These are phyloP conservation scores for Stomorhina lunata DNA, from an alignment of 2,888 invertebrate species.

Conservation along the genomic window DNA sequence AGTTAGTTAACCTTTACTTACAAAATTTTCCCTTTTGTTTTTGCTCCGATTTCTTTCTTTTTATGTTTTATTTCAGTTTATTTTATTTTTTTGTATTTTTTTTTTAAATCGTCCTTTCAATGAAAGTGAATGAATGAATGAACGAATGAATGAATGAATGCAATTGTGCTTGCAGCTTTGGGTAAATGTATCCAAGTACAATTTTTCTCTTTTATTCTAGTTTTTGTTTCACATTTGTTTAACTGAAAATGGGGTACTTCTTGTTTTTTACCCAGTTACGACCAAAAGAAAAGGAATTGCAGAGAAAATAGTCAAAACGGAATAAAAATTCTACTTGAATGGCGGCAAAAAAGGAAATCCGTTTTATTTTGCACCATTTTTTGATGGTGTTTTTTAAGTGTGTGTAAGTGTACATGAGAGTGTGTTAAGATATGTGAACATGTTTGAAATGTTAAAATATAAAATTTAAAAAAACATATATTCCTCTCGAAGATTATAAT, in stretches of 20 bases:
- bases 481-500: slow-evolving; percentile 34
- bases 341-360: slow-evolving; percentile 66
- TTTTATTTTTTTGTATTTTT: too few species aligned
- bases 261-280: slow-evolving; percentile 47
- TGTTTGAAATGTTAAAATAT: not conserved
- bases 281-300: not conserved
- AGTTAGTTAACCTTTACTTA: slow-evolving; percentile 53
- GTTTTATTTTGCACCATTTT: slow-evolving; percentile 59
- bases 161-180: slow-evolving; percentile 58
- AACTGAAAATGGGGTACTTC: slow-evolving; percentile 9
- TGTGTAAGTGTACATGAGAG: not conserved
- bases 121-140: too few species aligned
- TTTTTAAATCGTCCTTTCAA: too few species aligned
- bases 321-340: slow-evolving; percentile 58
- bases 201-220: slow-evolving; percentile 13
- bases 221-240: slow-evolving; percentile 1
- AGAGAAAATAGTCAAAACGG: not conserved
- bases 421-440: not conserved
- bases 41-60: slow-evolving; percentile 35
- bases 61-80: not conserved
- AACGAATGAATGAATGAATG: slow-evolving; percentile 65
- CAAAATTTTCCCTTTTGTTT: slow-evolving; percentile 29
- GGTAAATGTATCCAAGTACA: slow-evolving; percentile 53
- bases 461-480: slow-evolving; percentile 1
- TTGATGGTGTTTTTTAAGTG: not conserved